Percentiles rank a stretch among this genome's conserved stretches.
phyloP scores from a whole-genome alignment of 1,140 invertebrate species.

The Archivesica marissinica region DNA sequence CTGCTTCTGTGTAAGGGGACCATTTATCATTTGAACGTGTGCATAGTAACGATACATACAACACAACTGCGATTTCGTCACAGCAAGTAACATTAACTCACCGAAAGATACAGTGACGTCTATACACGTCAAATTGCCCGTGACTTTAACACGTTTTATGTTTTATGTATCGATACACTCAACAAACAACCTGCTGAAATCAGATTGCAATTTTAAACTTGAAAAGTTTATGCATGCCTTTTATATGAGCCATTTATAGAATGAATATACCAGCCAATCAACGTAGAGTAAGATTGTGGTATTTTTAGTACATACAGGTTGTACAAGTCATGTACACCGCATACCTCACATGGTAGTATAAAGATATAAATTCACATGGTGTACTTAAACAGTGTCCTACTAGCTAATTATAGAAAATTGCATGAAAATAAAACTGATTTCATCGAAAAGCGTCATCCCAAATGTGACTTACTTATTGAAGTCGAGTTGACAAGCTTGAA shows the following conservation, averaged over 20 bases:
- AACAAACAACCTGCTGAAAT: neutral
- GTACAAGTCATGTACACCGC: neutral
- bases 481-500: too few species aligned
- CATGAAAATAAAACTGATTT: neutral
- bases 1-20: neutral
- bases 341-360: neutral
- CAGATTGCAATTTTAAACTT: neutral
- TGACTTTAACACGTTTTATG: neutral
- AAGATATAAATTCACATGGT: constrained; percentile 6
- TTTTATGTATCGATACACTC: neutral
- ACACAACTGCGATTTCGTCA: neutral
- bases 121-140: neutral
- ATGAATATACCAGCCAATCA: neutral
- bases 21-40: neutral
- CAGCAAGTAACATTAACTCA: neutral
- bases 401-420: neutral
- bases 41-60: neutral
- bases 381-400: neutral
- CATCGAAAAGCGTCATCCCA: neutral
- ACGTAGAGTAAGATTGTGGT: neutral
- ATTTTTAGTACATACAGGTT: neutral
- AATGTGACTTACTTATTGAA: too few species aligned
- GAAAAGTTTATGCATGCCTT: neutral
- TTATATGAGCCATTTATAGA: constrained; percentile 15
- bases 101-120: neutral